These are phyloP conservation scores for Acanthosepion esculentum DNA, from an alignment of 2,888 invertebrate species.

Conservation along the genomic window DNA sequence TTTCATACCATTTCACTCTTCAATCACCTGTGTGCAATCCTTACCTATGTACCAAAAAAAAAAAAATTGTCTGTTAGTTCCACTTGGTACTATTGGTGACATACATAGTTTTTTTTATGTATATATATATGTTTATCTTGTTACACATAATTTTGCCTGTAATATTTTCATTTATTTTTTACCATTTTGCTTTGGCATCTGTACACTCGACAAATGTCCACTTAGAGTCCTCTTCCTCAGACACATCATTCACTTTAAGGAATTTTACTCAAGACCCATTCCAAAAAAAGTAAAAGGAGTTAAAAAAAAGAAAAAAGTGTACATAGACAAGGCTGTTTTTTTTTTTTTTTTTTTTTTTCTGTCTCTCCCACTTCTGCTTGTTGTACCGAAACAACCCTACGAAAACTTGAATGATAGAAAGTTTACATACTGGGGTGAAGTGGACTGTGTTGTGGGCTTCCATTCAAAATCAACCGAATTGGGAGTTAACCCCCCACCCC, in stretches of 20 bases:
- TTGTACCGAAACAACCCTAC: neutral
- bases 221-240: neutral
- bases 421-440: neutral
- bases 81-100: neutral
- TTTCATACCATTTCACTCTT: neutral
- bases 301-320: neutral
- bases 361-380: neutral
- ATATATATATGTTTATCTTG: neutral
- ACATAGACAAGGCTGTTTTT: neutral
- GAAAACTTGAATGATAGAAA: neutral
- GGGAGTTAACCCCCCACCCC: neutral
- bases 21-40: neutral
- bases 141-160: neutral
- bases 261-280: neutral
- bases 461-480: neutral
- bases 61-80: neutral
- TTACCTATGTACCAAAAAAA: neutral
- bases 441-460: conserved; percentile 33
- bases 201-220: neutral
- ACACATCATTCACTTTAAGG: neutral
- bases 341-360: no score
- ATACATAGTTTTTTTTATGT: neutral
- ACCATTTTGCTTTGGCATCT: neutral
- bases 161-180: neutral
- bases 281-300: neutral